Base-by-base conservation (phyloP, 2,113 vertebrate genomes). In the Struthidea cinerea region DNA sequence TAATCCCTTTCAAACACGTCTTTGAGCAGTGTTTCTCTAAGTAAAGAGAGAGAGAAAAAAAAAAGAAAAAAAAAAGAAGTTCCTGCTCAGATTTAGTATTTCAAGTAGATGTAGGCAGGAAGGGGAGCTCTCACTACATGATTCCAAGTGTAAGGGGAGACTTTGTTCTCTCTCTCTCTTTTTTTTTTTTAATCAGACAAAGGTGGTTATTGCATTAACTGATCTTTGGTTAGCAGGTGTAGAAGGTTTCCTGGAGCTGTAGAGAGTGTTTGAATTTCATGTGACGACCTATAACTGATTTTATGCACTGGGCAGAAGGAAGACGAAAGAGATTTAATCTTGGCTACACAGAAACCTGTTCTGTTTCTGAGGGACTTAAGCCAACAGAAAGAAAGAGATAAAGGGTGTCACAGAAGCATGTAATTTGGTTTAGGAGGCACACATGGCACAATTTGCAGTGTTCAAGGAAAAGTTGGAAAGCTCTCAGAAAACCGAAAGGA, bases 111-210 rank as follows among this genome's bases (percentile, higher is more conserved):
- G 91, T 81, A 87, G 30, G 86, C 87, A 79, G 84, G 80, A 87
- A 95, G 87, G 74, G 91, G 84, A 92, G 89, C 91, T 92, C 93
- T 96, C 74, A 91, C 41, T 81, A 30, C 41, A 10, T 64, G 57
- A 90, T 42, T 92, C 52, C 28, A 44, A 55, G 39, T 24, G 27
- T 27, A 76, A 32, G 15, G 35, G 26, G 33, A 81, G 24, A n/a
- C n/a, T 47, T 49, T 20, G 18, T 63, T 82, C 10, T 44, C 21
- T 75, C 13, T 21, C 5, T 16, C 26, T 50, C 4, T 28, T 5
- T 55, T 37, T 53, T 42, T 41, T 46, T n/a, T 39, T 84, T 41
- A 13, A 41, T 47, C 27, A 61, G 44, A 73, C 41, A 46, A 67
- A 65, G 30, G 15, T 52, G 4, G 4, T 89, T 82, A 55, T 27